These are phyloP conservation scores for Agrochola lychnidis DNA, from an alignment of 2,888 invertebrate genomes.

Conservation along the genomic window DNA sequence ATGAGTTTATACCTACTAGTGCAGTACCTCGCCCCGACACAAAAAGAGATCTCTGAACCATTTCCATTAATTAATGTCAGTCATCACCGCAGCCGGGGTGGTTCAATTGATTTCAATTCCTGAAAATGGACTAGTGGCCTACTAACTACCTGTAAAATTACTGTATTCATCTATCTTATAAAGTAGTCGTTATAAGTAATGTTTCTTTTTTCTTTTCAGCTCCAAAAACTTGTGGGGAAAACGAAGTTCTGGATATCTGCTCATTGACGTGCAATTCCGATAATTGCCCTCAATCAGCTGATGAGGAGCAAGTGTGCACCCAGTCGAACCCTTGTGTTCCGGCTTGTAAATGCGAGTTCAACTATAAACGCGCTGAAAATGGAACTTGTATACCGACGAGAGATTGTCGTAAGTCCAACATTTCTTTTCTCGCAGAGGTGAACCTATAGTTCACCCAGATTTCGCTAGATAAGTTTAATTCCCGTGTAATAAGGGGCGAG, in stretches of 20 bases:
- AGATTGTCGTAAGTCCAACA: slow-evolving; percentile 72
- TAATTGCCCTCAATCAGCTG: slow-evolving; percentile 68
- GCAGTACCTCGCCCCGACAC: not conserved
- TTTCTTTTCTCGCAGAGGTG: not conserved
- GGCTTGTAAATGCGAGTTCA: slow-evolving; percentile 74
- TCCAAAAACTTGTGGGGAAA: slow-evolving; percentile 53
- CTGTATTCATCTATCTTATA: not conserved
- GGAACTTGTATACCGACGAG: slow-evolving; percentile 71
- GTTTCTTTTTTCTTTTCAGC: not conserved
- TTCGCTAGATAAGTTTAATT: not conserved
- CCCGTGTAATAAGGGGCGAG: not conserved
- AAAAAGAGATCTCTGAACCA: not conserved
- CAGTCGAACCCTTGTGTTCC: slow-evolving; percentile 64
- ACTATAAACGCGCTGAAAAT: slow-evolving; percentile 70
- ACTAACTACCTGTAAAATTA: not conserved
- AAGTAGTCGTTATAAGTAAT: too few relatives aligned
- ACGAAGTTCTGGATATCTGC: slow-evolving; percentile 70
- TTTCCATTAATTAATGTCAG: not conserved
- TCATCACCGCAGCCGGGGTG: too few relatives aligned
- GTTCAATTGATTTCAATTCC: not conserved
- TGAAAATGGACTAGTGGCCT: not conserved
- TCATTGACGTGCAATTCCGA: slow-evolving; percentile 69
- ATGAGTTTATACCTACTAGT: not conserved
- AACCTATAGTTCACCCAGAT: not conserved
- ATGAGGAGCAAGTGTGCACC: slow-evolving; percentile 59